Base-by-base conservation (phyloP, 2,888 invertebrate species). In the Ophioninae sp. region DNA sequence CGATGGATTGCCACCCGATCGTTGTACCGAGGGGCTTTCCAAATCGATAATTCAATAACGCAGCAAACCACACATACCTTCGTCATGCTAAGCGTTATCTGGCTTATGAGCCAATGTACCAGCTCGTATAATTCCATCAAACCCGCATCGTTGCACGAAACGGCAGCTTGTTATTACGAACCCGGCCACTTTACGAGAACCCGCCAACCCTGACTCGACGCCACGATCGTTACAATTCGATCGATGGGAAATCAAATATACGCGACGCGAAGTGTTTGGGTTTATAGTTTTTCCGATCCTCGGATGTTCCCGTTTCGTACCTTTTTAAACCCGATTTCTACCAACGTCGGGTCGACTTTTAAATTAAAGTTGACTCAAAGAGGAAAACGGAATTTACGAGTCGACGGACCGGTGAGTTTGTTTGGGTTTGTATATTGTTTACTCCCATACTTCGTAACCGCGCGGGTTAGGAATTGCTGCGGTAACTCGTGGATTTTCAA, bases 21-120 rank as follows among this genome's bases (percentile, higher is more conserved):
- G 57, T 20, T 17, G 30, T 30, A 30, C 30, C 2, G 3, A 68
- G 68, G 65, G 61, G 62, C 69, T 68, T 61, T 39, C 17, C 56
- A 67, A 74, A 81, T 81, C 78, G 67, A 84, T 84, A 84, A 21
- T 75, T 83, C 81, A 81, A 81, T 84, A 84, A 84, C 81, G 65
- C 21, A 75, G 56, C 41, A 79, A 79, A 64, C 17, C 76, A 76
- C 21, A 44, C 41, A 23, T 41, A 23, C 39, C 17, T 20, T 64
- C 41, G 39, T 72, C 64, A 23, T 79, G 41, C 64, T 39, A 70
- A 21, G 50, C 37, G 62, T 72, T 65, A 79, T 65, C 64, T 23
- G 37, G 21, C 57, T 37, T 37, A 41, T 70, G 23, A 41, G 39
- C 39, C 56, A n/a, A 70, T 39, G 23, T 56, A 57, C 10, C 8